Base-by-base conservation (phyloP, 2,113 vertebrate genomes). In the Pedionomus torquatus region DNA sequence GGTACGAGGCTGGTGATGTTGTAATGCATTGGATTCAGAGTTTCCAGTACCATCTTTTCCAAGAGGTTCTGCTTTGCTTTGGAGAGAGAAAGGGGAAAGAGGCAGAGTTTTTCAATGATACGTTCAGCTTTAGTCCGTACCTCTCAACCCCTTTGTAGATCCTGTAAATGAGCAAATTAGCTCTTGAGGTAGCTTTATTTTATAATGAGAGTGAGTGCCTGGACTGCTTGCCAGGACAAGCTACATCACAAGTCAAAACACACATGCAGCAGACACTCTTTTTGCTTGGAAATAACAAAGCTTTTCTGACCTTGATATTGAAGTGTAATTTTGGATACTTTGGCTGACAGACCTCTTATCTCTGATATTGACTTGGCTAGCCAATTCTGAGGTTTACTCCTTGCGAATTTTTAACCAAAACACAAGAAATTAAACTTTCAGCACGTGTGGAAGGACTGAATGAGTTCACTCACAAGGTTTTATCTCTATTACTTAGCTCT, bases 211-310 rank as follows among this genome's bases (percentile, higher is more conserved):
- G 84, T 21, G 55, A 37, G 86, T 86, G 69, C 92, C 30, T 15
- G 95, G 96, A 96, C 49, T 11, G 31, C 43, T n/a, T 70, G 89
- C 95, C 97, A 97, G 98, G 98, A 98, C 98, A 97, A 90, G 97
- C 95, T 95, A 78, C 98, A 79, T 95, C 96, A 97, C 97, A 98
- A 98, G 98, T 95, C 98, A 97, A 97, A 99, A 98, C 98, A 99
- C 93, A 63, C 70, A 84, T 61, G 76, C 80, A 92, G 96, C 80
- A 94, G 97, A 69, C 69, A 60, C 96, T 74, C 83, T 72, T 95
- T 94, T 94, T 81, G 78, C 65, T 96, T 95, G 93, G 93, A 98
- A 98, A 97, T 96, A 97, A 91, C 92, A 95, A 97, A 95, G 95
- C 83, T 91, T 91, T 83, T 37, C 80, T 94, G 98, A 97, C 99